Base-by-base conservation (phyloP, 2,113 vertebrate genomes). In the Engystomops pustulosus region DNA sequence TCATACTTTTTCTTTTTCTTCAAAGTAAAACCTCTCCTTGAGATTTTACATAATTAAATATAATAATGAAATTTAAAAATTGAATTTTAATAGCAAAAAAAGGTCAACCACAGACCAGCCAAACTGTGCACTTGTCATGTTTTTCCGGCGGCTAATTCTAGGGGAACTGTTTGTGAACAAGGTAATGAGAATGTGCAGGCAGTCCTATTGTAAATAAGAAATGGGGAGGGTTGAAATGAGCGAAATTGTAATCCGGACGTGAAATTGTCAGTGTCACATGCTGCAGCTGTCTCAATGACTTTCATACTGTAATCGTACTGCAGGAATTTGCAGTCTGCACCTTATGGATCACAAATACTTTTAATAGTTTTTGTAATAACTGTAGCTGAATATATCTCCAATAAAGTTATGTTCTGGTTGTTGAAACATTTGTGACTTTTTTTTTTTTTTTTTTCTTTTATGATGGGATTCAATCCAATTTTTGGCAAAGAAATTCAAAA, bases 381-480 rank as follows among this genome's bases (percentile, higher is more conserved):
- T 96, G 96, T 99, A 98, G 96, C 94, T 90, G 89, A 95, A 91
- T 97, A 94, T 96, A 96, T 96, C 94, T 95, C 92, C 93, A 98
- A 98, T 99, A 98, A 98, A 99, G 93, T 96, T 93, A 95, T 95
- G 94, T 91, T 96, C 95, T 97, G 93, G 89, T 93, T 89, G 93
- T 94, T 94, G 90, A 90, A 85, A 87, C 85, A 70, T 86, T 36
- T 79, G 88, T 88, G 1, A 45, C 44, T 45, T 45, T 45, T 2
- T 2, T 45, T 45, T 45, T 45, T 45, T 45, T 45, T 45, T 45
- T 45, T 45, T 45, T 2, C 14, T 45, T 45, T 41, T 41, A 41
- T 41, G n/a, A n/a, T n/a, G n/a, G n/a, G n/a, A n/a, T n/a, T n/a
- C n/a, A n/a, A n/a, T n/a, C n/a, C n/a, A n/a, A n/a, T n/a, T n/a